These are phyloP conservation scores for Ommatoiulus sabulosus DNA, from an alignment of 2,888 invertebrate species.

Conservation along the genomic window DNA sequence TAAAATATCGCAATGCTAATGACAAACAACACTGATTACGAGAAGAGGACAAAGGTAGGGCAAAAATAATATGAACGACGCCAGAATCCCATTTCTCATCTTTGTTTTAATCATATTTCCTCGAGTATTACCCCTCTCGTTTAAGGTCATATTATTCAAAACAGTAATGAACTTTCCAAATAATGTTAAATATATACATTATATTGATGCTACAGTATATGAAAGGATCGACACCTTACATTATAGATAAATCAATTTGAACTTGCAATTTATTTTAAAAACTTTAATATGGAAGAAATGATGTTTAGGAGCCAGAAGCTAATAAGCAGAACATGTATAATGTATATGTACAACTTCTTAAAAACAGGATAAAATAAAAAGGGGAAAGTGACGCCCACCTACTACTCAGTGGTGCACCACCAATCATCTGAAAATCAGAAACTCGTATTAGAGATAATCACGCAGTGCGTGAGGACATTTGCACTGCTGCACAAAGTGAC, in stretches of 20 bases:
- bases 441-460: conserved; percentile 52
- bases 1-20: background rate
- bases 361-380: conserved; percentile 22
- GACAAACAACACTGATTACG: background rate
- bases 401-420: conserved; percentile 55
- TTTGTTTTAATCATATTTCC: background rate
- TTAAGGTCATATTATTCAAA: background rate
- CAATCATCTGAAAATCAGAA: conserved; percentile 58
- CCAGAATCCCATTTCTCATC: background rate
- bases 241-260: too few relatives aligned
- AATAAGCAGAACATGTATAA: too few relatives aligned
- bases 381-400: conserved; percentile 56
- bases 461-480: background rate
- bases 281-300: too few relatives aligned
- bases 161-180: too few relatives aligned
- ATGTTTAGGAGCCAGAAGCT: too few relatives aligned
- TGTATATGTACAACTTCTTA: background rate
- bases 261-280: too few relatives aligned
- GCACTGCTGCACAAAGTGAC: background rate
- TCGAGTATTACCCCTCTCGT: background rate
- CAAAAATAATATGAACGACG: background rate
- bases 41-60: background rate
- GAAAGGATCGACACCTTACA: too few relatives aligned
- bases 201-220: too few relatives aligned
- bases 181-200: too few relatives aligned